These are phyloP conservation scores for Pinna nobilis DNA, from an alignment of 1,140 invertebrate species.

Conservation along the genomic window DNA sequence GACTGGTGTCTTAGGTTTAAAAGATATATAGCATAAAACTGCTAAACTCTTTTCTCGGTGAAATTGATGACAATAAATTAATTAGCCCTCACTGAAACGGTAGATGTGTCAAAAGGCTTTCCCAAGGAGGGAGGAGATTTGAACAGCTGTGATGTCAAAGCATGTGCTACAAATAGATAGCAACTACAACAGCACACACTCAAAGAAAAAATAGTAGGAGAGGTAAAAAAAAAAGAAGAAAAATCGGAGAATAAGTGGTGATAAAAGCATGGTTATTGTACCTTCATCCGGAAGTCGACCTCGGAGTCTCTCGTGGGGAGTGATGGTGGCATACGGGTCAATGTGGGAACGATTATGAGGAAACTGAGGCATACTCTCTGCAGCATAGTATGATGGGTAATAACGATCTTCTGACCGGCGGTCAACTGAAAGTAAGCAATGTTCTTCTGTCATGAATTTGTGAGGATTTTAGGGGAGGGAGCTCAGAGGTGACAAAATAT, in stretches of 20 bases:
- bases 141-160: no score
- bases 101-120: no score
- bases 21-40: no score
- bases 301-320: slow-evolving; percentile 68
- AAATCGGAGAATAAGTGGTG: neutral
- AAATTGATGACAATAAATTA: no score
- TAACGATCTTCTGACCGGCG: slow-evolving; percentile 65
- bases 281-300: slow-evolving; percentile 47
- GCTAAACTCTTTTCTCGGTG: no score
- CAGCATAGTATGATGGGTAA: slow-evolving; percentile 69
- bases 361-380: slow-evolving; percentile 40
- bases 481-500: neutral
- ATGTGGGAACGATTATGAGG: slow-evolving; percentile 60
- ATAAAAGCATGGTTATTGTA: slow-evolving; percentile 7
- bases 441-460: no score
- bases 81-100: no score
- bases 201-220: neutral
- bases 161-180: no score
- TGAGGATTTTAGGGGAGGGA: neutral
- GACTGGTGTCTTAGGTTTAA: no score
- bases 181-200: no score
- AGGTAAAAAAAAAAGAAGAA: neutral
- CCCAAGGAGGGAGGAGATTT: no score
- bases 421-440: slow-evolving; percentile 27
- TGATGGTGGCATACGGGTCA: slow-evolving; percentile 73